phyloP scores from a whole-genome alignment of 1,140 invertebrate species.

The Philaenus spumarius region DNA sequence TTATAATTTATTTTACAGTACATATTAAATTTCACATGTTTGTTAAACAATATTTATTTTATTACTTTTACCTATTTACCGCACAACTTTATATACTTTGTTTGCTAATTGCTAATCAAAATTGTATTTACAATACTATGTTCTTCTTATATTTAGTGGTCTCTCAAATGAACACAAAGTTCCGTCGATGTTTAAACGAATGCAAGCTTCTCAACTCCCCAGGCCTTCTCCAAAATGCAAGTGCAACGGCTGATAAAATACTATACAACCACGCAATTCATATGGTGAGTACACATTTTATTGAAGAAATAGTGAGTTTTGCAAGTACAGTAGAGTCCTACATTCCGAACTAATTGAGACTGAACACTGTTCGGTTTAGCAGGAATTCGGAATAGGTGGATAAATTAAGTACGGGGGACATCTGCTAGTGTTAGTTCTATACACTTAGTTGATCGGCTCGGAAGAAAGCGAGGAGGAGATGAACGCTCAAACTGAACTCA shows the following conservation, averaged over 20 bases:
- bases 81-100: background rate
- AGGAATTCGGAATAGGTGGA: too few species aligned
- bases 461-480: too few species aligned
- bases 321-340: background rate
- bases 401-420: too few species aligned
- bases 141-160: slow-evolving; percentile 53
- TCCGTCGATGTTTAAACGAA: slow-evolving; percentile 76
- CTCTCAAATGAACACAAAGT: slow-evolving; percentile 80
- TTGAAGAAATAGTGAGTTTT: background rate
- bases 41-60: background rate
- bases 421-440: too few species aligned
- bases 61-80: background rate
- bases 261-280: slow-evolving; percentile 94
- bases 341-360: too few species aligned
- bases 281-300: slow-evolving; percentile 71
- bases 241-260: slow-evolving; percentile 86
- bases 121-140: too few species aligned
- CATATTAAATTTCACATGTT: background rate
- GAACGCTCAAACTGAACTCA: too few species aligned
- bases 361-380: too few species aligned
- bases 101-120: too few species aligned
- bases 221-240: slow-evolving; percentile 61
- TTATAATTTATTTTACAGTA: too few species aligned
- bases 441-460: too few species aligned
- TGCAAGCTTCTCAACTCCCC: slow-evolving; percentile 82